Conservation (phyloP, 2,797 vertebrate species). For the Eremophila alpestris region DNA sequence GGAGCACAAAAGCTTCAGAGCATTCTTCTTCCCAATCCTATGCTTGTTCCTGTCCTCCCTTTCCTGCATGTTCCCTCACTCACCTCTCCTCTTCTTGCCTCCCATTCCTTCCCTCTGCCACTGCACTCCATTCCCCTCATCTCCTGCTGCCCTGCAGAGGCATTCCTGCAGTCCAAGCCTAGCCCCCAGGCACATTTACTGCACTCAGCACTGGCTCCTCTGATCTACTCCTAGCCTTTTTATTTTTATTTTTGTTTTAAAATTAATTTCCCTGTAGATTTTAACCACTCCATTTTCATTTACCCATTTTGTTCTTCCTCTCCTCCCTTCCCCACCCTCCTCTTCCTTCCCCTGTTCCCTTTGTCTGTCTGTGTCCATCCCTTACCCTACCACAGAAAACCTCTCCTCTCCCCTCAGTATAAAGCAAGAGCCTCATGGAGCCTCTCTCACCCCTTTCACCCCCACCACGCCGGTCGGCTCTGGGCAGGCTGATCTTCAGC, state of each 20-base stretch:
- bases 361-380: conserved; percentile 69
- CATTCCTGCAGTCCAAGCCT: conserved; percentile 31
- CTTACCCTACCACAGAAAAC: conserved; percentile 75
- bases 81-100: not conserved
- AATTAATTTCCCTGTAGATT: conserved; percentile 71
- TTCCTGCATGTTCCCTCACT: conserved; percentile 31
- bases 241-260: conserved; percentile 66
- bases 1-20: conserved; percentile 55
- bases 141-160: conserved; percentile 43
- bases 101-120: conserved; percentile 5
- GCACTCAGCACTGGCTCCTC: conserved; percentile 65
- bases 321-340: conserved; percentile 67
- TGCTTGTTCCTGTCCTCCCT: conserved; percentile 27
- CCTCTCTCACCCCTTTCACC: conserved; percentile 91
- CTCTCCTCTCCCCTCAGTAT: conserved; percentile 88
- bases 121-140: conserved; percentile 16
- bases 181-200: conserved; percentile 37
- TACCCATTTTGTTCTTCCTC: conserved; percentile 73
- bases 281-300: conserved; percentile 76
- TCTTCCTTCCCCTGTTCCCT: conserved; percentile 66
- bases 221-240: conserved; percentile 64
- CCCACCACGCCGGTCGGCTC: conserved; percentile 83
- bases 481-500: conserved; percentile 87
- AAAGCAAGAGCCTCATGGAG: conserved; percentile 92
- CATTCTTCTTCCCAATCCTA: conserved; percentile 36